Percentiles rank a stretch among this genome's conserved stretches.
These are phyloP conservation scores for Porites evermanni DNA, from an alignment of 92 coral and sea anemone species.

Conservation along the genomic window DNA sequence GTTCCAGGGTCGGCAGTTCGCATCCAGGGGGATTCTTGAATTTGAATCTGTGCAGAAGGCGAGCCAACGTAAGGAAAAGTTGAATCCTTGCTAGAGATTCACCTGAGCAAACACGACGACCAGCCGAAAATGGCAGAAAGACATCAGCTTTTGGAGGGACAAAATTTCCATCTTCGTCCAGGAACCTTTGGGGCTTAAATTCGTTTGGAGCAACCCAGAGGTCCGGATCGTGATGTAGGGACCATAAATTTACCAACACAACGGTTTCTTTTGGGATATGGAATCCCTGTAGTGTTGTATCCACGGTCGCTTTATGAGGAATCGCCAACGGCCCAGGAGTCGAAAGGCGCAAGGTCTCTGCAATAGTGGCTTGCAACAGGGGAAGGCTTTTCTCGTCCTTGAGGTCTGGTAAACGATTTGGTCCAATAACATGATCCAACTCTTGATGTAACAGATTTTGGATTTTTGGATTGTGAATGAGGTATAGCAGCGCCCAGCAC, in stretches of 20 bases:
- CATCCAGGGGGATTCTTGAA: not conserved
- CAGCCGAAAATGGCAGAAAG: slow-evolving; percentile 48
- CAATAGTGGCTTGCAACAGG: slow-evolving; percentile 39
- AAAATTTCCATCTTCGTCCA: slow-evolving; percentile 42
- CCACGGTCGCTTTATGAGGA: slow-evolving; percentile 50
- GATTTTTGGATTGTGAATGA: slow-evolving; percentile 61
- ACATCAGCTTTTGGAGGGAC: slow-evolving; percentile 28
- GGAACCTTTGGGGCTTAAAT: slow-evolving; percentile 54
- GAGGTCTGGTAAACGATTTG: slow-evolving; percentile 36
- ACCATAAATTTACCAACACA: slow-evolving; percentile 49
- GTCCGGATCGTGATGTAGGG: slow-evolving; percentile 57
- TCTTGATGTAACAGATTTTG: slow-evolving; percentile 61
- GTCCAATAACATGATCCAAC: slow-evolving; percentile 61
- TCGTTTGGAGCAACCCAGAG: slow-evolving; percentile 48
- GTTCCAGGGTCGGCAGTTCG: not conserved
- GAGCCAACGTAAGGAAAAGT: slow-evolving; percentile 39
- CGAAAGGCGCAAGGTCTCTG: slow-evolving; percentile 44
- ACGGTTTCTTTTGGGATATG: slow-evolving; percentile 54
- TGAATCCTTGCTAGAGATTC: slow-evolving; percentile 39
- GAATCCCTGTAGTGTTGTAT: slow-evolving; percentile 29
- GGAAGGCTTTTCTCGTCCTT: slow-evolving; percentile 44
- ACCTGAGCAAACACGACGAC: slow-evolving; percentile 46
- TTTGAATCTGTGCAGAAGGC: slow-evolving; percentile 32
- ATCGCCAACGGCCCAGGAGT: slow-evolving; percentile 40
- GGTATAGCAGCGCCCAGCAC: slow-evolving; percentile 53